Conservation (phyloP, 2,797 vertebrate species). For the Darevskia mixta region DNA sequence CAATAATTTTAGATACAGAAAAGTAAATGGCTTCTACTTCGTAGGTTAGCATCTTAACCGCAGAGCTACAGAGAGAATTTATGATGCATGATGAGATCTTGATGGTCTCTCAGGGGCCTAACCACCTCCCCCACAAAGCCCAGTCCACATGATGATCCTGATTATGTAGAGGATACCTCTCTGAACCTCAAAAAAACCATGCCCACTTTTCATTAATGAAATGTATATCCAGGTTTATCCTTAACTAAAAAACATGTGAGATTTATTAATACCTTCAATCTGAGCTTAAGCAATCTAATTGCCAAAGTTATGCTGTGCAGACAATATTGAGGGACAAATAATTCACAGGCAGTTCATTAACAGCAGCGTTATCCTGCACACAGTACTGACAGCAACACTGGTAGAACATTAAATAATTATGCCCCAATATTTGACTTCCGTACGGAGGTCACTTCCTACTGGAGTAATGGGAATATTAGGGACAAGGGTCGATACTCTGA, state of each 20-base stretch:
- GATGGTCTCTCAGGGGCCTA: too few relatives aligned
- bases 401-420: conserved; percentile 21
- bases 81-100: too few relatives aligned
- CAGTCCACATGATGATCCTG: background rate
- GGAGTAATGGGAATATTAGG: background rate
- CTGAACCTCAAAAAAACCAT: background rate
- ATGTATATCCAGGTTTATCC: background rate
- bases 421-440: background rate
- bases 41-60: too few relatives aligned
- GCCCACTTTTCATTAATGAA: background rate
- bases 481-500: background rate
- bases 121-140: background rate
- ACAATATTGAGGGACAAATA: background rate
- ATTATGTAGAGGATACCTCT: background rate
- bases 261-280: background rate
- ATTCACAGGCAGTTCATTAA: background rate
- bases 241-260: background rate
- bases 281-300: background rate
- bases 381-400: background rate
- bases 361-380: background rate
- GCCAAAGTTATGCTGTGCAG: background rate
- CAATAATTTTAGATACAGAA: too few relatives aligned
- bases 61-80: too few relatives aligned
- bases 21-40: too few relatives aligned
- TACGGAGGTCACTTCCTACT: conserved; percentile 1